Evolutionary conservation across 23 tunicate species (phyloP).

Genomic region (Styela clava): DNA sequence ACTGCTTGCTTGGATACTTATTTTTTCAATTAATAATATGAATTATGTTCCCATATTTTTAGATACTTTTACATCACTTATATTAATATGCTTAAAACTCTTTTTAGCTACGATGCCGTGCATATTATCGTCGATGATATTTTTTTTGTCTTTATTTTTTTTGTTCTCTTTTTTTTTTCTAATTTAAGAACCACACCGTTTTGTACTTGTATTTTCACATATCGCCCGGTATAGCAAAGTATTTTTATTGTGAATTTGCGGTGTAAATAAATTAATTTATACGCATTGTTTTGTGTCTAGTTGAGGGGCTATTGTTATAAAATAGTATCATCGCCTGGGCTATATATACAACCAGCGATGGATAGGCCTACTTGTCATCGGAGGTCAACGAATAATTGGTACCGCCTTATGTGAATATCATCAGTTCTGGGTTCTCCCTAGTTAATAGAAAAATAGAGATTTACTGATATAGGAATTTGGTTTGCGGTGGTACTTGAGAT

Average conservation of each 20-base stretch:
- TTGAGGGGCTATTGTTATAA: too few species aligned
- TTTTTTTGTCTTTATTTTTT: neutral
- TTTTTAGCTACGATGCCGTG: neutral
- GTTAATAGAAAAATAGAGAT: too few species aligned
- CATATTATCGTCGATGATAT: neutral
- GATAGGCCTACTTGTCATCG: too few species aligned
- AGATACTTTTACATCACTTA: neutral
- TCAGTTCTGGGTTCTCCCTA: too few species aligned
- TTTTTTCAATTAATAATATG: neutral
- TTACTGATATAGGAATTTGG: too few species aligned
- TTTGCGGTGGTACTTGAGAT: too few species aligned
- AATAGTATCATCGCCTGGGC: too few species aligned
- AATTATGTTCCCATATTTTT: neutral
- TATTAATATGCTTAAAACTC: neutral
- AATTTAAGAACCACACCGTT: slow-evolving; percentile 19
- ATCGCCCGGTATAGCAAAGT: slow-evolving; percentile 24
- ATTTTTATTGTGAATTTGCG: slow-evolving; percentile 25
- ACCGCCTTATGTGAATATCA: too few species aligned
- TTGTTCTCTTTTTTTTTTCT: neutral
- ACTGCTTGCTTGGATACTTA: neutral
- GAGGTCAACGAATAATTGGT: too few species aligned
- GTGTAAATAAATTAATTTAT: slow-evolving; percentile 25
- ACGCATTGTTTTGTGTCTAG: neutral
- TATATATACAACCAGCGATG: too few species aligned
- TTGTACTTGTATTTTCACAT: slow-evolving; percentile 19